These are phyloP conservation scores for Sclerurus mexicanus DNA, from an alignment of 2,113 vertebrate genomes.

Conservation along the genomic window DNA sequence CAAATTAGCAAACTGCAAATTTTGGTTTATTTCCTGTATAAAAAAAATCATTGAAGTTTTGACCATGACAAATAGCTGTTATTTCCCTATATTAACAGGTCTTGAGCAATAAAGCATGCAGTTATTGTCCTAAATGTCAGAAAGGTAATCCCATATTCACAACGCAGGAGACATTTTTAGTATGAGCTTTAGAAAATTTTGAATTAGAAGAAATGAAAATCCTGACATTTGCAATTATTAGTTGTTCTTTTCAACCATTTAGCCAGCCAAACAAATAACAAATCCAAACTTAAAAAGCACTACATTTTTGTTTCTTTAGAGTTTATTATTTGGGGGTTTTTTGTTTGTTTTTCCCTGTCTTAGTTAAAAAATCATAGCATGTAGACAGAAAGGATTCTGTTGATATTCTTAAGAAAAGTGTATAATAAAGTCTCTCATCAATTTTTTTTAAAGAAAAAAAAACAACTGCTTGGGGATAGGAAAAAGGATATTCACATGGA, in stretches of 20 bases:
- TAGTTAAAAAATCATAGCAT: background rate
- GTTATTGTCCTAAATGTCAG: background rate
- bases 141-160: background rate
- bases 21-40: background rate
- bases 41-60: background rate
- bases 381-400: background rate
- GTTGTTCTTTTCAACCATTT: background rate
- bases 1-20: background rate
- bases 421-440: background rate
- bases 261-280: background rate
- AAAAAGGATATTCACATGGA: background rate
- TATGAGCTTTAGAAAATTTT: background rate
- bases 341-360: background rate
- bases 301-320: background rate
- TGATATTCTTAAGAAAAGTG: background rate
- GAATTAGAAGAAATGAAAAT: background rate
- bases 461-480: background rate
- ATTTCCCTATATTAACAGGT: background rate
- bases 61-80: background rate
- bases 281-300: background rate
- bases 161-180: background rate
- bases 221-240: background rate
- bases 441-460: background rate
- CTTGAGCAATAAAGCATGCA: background rate
- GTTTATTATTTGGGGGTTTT: background rate